Base-by-base conservation (phyloP, 2,797 vertebrate species). In the Lacerta bilineata region DNA sequence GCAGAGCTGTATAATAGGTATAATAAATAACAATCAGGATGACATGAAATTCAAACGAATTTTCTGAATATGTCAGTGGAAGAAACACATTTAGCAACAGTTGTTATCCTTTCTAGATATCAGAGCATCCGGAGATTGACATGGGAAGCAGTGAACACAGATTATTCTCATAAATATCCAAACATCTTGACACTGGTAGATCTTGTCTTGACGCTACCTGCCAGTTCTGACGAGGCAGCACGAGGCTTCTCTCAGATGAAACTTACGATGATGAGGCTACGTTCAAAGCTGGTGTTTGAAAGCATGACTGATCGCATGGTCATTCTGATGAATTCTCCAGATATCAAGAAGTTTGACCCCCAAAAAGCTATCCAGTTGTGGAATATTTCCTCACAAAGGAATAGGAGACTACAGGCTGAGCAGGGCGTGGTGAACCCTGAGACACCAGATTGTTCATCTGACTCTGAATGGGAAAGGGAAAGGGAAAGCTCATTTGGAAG, bases 301-400 rank as follows among this genome's bases (percentile, higher is more conserved):
- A 94, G 64, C 80, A 61, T 96, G 91, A 95, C 90, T 0, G 95
- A 96, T 91, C 88, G 95, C 87, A 87, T 95, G 89, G 50, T 93
- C 83, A 95, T 96, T 91, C 96, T 96, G 84, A n/a, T 96, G 95
- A 96, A 95, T 90, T 96, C 95, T 90, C 94, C 95, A 36, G 92
- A 95, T 80, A 95, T 94, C 33, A 91, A 91, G 85, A 91, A 89
- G 27, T 94, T 95, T 94, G 94, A 96, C 84, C 94, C 93, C 1
- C 78, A 84, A 84, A 91, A 95, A 91, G 95, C 96, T 76, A 93
- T 95, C 87, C 81, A 88, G 74, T 93, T 95, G 84, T 96, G 95
- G 96, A 96, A 94, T 83, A 20, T 69, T 86, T 83, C 91, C 87
- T 93, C 80, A 46, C 83, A 86, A 74, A 94, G 74, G 86, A 94